These are phyloP conservation scores for Drosophila sucinea DNA, from an alignment of 1,140 invertebrate genomes.

Conservation along the genomic window DNA sequence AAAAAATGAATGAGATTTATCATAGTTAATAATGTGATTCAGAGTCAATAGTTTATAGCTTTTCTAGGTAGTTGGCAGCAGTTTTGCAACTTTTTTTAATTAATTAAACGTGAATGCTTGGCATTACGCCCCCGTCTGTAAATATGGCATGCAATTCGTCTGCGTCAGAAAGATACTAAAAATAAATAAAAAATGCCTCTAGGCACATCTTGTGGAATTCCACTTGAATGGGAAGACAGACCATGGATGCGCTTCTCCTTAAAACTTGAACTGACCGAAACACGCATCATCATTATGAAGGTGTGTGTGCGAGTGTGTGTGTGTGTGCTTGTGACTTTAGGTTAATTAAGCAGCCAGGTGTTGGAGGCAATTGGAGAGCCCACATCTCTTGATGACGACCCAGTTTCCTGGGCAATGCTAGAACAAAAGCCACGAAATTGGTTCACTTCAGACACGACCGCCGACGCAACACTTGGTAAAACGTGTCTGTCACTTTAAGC, in stretches of 20 bases:
- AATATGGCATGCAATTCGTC: constrained; percentile 64
- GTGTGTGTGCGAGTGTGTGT: background rate
- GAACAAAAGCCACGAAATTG: constrained; percentile 61
- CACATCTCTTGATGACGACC: constrained; percentile 24
- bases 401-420: constrained; percentile 31
- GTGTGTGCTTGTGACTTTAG: constrained; percentile 51
- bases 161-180: constrained; percentile 61
- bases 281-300: constrained; percentile 44
- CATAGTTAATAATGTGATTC: too few relatives aligned
- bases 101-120: constrained; percentile 44
- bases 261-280: constrained; percentile 50
- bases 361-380: constrained; percentile 23
- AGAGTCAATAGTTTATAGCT: too few relatives aligned
- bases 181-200: constrained; percentile 41
- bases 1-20: too few relatives aligned
- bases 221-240: constrained; percentile 31
- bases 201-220: constrained; percentile 35
- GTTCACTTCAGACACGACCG: constrained; percentile 48
- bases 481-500: constrained; percentile 71
- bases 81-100: constrained; percentile 52
- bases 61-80: background rate
- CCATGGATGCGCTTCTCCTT: constrained; percentile 47
- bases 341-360: constrained; percentile 73
- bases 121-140: constrained; percentile 47
- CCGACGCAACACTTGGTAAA: constrained; percentile 40